These are phyloP conservation scores for Meteorus cinctellus DNA, from an alignment of 2,888 invertebrate species.

Conservation along the genomic window DNA sequence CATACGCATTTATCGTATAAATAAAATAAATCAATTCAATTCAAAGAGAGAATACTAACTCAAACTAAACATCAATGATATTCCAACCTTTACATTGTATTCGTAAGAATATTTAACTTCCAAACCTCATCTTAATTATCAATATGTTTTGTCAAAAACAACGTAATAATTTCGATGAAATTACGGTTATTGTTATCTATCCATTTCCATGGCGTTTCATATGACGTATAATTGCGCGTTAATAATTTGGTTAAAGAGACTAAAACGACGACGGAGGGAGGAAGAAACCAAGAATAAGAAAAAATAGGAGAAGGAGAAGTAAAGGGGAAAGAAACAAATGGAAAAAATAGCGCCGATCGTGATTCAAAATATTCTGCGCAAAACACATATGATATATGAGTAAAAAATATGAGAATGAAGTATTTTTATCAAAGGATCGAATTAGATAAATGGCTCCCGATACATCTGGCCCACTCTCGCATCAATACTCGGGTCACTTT, in stretches of 20 bases:
- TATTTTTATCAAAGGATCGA: conserved; percentile 69
- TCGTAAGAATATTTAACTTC: conserved; percentile 59
- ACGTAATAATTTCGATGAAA: conserved; percentile 59
- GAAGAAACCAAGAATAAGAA: not conserved
- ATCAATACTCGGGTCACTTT: conserved; percentile 71
- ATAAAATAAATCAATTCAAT: conserved; percentile 19
- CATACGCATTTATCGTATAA: not conserved
- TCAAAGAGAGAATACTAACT: conserved; percentile 21
- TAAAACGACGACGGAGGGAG: not conserved
- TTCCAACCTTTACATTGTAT: conserved; percentile 70
- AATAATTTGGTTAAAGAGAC: not conserved
- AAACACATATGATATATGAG: not conserved
- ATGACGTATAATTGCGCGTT: not conserved
- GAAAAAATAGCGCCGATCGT: not conserved
- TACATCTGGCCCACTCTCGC: conserved; percentile 72
- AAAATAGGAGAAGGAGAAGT: not conserved
- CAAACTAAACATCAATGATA: conserved; percentile 55
- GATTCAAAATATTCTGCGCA: not conserved
- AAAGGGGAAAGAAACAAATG: not conserved
- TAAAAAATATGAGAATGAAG: conserved; percentile 2
- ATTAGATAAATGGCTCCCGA: conserved; percentile 72
- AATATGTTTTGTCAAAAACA: conserved; percentile 50
- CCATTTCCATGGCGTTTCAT: conserved; percentile 12
- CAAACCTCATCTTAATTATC: conserved; percentile 63
- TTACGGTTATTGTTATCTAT: conserved; percentile 57